Base-by-base conservation (phyloP, 2,888 invertebrate species). In the Caenorhabditis afra region DNA sequence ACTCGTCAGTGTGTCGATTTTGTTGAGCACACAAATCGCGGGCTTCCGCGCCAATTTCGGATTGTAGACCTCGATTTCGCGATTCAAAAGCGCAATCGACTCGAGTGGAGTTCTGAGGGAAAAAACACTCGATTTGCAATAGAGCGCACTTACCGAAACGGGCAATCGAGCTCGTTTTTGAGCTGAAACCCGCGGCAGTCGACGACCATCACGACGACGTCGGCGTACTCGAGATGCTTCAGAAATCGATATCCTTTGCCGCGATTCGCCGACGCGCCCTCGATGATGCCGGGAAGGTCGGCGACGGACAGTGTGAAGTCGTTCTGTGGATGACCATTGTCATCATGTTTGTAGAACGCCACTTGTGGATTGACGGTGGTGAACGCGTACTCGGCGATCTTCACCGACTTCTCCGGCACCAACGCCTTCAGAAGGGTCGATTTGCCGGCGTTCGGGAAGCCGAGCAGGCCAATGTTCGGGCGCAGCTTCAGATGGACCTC, bases 391-490 rank as follows among this genome's bases (percentile, higher is more conserved):
- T 83, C 78, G 0, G 87, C 89, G 22, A 89, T 88, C 80, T 88
- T 87, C 20, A 89, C 83, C 14, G 78, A 82, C 64, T 85, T 84
- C 52, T 81, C 81, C 2, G 89, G 89, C 1, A 88, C 82, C 11
- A 89, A 74, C 0, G 89, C 87, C 58, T 88, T 84, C 57, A 89
- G 50, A 16, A 89, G 80, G 0, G 89, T 89, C 5, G 89, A 89
- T 78, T 89, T 89, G 14, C 89, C 89, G 44, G 89, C 89, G 70
- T 89, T 89, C 22, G 89, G 89, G 35, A 88, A 87, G 2, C 89
- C 89, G 14, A 89, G 81, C 4, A 89, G 67, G 8, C 89, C 89
- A 35, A 89, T 68, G 64, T 89, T 89, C 11, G 89, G 86, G 0
- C 84, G 80, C 20, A 89, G 78, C 74, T 89, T 89, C 14, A 88